These are phyloP conservation scores for Oscarella lobularis DNA, from an alignment of 37 sponge, comb jelly and placozoan genomes.

Conservation along the genomic window DNA sequence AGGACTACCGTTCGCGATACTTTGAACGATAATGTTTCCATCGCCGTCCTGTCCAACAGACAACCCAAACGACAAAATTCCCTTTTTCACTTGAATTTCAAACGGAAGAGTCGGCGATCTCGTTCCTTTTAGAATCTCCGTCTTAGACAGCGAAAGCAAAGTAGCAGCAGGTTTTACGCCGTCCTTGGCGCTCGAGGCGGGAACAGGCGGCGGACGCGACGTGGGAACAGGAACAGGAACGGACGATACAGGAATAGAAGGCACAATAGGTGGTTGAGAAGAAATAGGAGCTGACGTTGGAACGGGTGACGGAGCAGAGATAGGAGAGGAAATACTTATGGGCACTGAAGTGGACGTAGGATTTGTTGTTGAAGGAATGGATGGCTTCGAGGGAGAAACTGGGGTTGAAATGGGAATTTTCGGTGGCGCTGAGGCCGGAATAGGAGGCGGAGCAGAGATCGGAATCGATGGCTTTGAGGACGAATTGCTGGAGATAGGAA, in stretches of 20 bases:
- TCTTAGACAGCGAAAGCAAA: no score
- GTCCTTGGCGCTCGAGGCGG: no score
- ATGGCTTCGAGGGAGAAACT: no score
- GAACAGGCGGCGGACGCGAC: no score
- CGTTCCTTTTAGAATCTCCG: background rate
- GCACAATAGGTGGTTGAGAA: no score
- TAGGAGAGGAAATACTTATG: background rate
- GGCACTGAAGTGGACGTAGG: background rate
- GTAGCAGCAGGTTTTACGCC: no score
- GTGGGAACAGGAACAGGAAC: no score
- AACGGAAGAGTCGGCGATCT: slow-evolving; percentile 32
- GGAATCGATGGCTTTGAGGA: slow-evolving; percentile 23
- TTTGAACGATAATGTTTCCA: slow-evolving; percentile 22
- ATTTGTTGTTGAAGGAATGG: background rate
- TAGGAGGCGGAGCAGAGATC: slow-evolving; percentile 27
- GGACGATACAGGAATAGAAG: no score
- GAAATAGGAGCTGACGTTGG: background rate
- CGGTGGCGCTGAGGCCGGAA: slow-evolving; percentile 21
- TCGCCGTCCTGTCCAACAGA: slow-evolving; percentile 11
- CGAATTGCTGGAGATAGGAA: slow-evolving; percentile 34
- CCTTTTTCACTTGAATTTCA: slow-evolving; percentile 44
- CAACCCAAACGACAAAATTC: slow-evolving; percentile 41
- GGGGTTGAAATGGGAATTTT: no score
- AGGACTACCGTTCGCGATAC: background rate
- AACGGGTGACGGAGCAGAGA: background rate